Base-by-base conservation (phyloP, 1,140 invertebrate species). In the Elysia chlorotica region DNA sequence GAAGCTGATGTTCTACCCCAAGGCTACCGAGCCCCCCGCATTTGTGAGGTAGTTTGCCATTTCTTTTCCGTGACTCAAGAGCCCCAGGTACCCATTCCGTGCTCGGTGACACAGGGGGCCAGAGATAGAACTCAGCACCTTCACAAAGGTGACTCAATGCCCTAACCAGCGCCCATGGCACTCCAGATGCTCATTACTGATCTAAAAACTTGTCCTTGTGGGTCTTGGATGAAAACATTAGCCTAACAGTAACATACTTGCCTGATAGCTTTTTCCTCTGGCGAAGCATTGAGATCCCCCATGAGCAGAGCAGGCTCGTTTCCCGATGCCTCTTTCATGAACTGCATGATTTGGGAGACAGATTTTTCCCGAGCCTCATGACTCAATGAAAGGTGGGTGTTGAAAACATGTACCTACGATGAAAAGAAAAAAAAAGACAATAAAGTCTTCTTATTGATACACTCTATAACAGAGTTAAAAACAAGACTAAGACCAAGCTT, bases 261-360 rank as follows among this genome's bases (percentile, higher is more conserved):
- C 80, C 66, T 77, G 28, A 82, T 73, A 4, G 80, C 67, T 54
- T 33, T 73, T 70, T 82, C 79, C 28, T 79, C 59, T 28, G 79
- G 80, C 63, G 76, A 70, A 48, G 78, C 80, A 76, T 82, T 82
- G 19, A 82, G 68, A 73, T 82, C 80, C n/a, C 80, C 80, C 30
- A 77, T 28, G 17, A 82, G 65, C 38, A 82, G 62, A 14, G 68
- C 76, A 65, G 79, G 80, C 17, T 25, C 30, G 1, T 41, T 33
- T 67, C 76, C 80, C 33, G 66, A 30, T 21, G 74, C 33, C 14
- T 25, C 23, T 25, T 63, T 57, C n/a, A 78, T 75, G 54, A 74
- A 77, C 21, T 74, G 41, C 74, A 74, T 75, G 17, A 82, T 80
- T 41, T 80, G 77, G 28, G 73, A 41, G 21, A 78, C 77, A 30